Conservation (phyloP, 2,888 invertebrate species). For the Heliothis peltigera region DNA sequence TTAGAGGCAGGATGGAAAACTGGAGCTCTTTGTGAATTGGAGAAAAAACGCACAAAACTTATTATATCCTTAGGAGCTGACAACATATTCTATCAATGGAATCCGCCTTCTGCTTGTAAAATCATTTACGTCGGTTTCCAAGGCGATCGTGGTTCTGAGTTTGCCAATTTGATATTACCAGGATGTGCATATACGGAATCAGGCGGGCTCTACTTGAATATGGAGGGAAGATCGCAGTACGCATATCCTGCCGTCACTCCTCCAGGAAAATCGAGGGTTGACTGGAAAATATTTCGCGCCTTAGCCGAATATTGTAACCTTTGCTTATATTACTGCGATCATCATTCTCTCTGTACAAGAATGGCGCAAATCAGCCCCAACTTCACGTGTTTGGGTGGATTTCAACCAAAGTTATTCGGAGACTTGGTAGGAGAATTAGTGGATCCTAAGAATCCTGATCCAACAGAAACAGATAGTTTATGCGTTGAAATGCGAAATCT, state of each 20-base stretch:
- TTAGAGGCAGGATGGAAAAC: conserved; percentile 98
- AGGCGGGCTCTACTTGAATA: conserved; percentile 97
- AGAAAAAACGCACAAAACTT: conserved; percentile 92
- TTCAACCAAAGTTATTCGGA: conserved; percentile 73
- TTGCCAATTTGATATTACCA: conserved; percentile 97
- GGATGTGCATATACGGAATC: conserved; percentile 99
- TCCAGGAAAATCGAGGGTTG: conserved; percentile 97
- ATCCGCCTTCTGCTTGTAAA: conserved; percentile 93
- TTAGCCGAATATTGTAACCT: conserved; percentile 78
- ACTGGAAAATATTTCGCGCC: conserved; percentile 97
- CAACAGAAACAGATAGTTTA: conserved; percentile 37
- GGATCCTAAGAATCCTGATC: background rate
- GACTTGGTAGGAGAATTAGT: conserved; percentile 64
- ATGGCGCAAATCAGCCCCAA: conserved; percentile 82
- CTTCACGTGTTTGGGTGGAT: conserved; percentile 70
- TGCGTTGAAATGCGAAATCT: conserved; percentile 75
- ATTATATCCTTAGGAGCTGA: conserved; percentile 98
- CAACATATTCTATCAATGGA: conserved; percentile 93
- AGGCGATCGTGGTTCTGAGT: conserved; percentile 97
- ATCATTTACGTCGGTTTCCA: conserved; percentile 98
- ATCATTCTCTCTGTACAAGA: conserved; percentile 69
- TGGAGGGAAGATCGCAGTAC: conserved; percentile 98
- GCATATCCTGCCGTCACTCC: conserved; percentile 96
- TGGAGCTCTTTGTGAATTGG: conserved; percentile 90
- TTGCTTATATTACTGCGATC: conserved; percentile 74